These are phyloP conservation scores for Zosterops lateralis DNA, from an alignment of 2,113 vertebrate species.

Conservation along the genomic window DNA sequence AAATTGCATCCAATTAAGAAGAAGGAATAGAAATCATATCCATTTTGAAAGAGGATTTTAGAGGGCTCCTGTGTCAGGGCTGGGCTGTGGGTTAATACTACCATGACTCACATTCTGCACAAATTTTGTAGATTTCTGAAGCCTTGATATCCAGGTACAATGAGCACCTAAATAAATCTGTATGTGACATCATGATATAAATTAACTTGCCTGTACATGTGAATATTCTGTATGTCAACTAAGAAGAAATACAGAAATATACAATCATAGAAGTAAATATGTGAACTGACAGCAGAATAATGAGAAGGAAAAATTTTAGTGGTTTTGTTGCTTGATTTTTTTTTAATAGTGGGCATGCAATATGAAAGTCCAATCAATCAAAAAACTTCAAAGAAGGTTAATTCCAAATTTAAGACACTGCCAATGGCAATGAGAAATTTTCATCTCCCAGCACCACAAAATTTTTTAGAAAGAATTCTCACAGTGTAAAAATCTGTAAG, in stretches of 20 bases:
- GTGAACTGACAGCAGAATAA: not conserved
- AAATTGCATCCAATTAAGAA: not conserved
- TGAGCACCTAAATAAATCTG: not conserved
- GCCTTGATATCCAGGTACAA: not conserved
- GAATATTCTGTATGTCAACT: not conserved
- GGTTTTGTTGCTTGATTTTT: not conserved
- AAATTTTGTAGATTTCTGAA: not conserved
- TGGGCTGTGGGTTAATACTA: not conserved
- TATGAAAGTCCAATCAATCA: not conserved
- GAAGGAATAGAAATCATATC: too few species aligned
- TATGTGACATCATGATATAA: not conserved
- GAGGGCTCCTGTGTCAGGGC: not conserved
- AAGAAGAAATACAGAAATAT: not conserved
- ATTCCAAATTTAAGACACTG: not conserved
- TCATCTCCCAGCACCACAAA: not conserved
- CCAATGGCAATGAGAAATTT: not conserved
- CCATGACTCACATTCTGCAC: not conserved
- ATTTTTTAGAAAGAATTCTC: conserved; percentile 41
- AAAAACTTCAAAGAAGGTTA: not conserved
- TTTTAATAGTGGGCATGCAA: not conserved
- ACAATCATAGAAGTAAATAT: not conserved
- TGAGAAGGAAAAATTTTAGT: not conserved
- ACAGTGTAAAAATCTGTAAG: not conserved
- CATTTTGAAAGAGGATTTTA: not conserved
- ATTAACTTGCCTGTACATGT: not conserved